phyloP scores from a whole-genome alignment of 2,113 vertebrate species.

The Variabilichromis moorii region DNA sequence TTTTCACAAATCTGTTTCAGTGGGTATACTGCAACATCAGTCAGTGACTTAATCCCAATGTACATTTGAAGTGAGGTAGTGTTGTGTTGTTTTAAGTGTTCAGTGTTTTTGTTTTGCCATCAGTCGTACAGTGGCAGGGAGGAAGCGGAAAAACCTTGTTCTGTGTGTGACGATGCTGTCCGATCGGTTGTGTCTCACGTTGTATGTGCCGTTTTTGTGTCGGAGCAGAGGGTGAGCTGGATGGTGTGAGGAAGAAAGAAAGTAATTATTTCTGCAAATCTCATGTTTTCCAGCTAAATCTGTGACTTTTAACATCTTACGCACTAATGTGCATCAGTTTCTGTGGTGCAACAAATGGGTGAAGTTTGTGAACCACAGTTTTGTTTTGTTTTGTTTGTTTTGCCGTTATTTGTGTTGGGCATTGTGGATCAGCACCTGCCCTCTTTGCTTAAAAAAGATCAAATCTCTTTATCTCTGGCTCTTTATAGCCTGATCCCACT shows the following conservation, averaged over 20 bases:
- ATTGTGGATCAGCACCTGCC: neutral
- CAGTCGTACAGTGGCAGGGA: fast-evolving
- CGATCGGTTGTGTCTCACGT: neutral
- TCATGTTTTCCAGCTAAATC: neutral
- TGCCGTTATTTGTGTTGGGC: neutral
- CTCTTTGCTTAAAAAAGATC: neutral
- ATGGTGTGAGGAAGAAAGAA: neutral
- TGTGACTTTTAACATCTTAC: neutral
- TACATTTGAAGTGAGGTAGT: neutral
- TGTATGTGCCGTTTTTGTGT: neutral
- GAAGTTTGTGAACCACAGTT: neutral
- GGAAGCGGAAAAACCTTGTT: neutral
- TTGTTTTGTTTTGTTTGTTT: fast-evolving
- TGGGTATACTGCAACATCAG: neutral
- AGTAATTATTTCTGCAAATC: neutral
- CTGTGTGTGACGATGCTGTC: neutral
- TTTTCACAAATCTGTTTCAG: neutral
- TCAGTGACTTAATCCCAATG: neutral
- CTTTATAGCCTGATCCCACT: neutral
- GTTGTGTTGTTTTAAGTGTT: neutral
- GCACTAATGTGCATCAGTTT: neutral
- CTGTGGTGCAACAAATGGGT: neutral
- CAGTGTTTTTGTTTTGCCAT: neutral
- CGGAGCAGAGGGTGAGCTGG: fast-evolving
- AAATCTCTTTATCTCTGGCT: neutral